phyloP scores from a whole-genome alignment of 2,888 invertebrate species.

The Microctonus brassicae region DNA sequence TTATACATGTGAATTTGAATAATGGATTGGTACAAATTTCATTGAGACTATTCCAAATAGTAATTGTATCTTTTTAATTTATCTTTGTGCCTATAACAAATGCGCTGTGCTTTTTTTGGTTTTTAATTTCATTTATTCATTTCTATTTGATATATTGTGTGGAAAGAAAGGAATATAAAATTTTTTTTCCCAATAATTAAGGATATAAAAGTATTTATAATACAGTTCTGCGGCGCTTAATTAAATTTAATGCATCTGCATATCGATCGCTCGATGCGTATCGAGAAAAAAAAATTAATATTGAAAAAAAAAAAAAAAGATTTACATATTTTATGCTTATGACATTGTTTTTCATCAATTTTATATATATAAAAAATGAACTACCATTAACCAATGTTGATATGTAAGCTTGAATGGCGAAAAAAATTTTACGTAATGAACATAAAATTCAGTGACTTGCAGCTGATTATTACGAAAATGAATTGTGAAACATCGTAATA shows the following conservation, averaged over 20 bases:
- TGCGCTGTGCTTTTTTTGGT: slow-evolving; percentile 26
- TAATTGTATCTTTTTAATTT: slow-evolving; percentile 21
- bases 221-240: background rate
- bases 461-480: slow-evolving; percentile 12
- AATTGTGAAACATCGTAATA: slow-evolving; percentile 1
- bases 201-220: background rate
- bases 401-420: slow-evolving; percentile 45
- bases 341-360: slow-evolving; percentile 36
- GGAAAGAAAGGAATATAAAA: slow-evolving; percentile 20
- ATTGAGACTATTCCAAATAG: slow-evolving; percentile 35
- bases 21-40: slow-evolving; percentile 31
- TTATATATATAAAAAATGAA: slow-evolving; percentile 35
- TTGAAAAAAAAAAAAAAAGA: slow-evolving; percentile 20
- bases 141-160: slow-evolving; percentile 17
- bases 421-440: slow-evolving; percentile 41
- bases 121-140: slow-evolving; percentile 9
- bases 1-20: slow-evolving; percentile 18
- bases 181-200: background rate
- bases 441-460: slow-evolving; percentile 19
- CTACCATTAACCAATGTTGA: slow-evolving; percentile 45
- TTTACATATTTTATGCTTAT: slow-evolving; percentile 42
- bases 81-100: slow-evolving; percentile 33
- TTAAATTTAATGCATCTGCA: background rate
- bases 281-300: slow-evolving; percentile 4
- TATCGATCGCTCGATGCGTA: slow-evolving; percentile 22